Conservation (phyloP, 2,113 vertebrate species). For the Poeciliopsis turrubarensis region DNA sequence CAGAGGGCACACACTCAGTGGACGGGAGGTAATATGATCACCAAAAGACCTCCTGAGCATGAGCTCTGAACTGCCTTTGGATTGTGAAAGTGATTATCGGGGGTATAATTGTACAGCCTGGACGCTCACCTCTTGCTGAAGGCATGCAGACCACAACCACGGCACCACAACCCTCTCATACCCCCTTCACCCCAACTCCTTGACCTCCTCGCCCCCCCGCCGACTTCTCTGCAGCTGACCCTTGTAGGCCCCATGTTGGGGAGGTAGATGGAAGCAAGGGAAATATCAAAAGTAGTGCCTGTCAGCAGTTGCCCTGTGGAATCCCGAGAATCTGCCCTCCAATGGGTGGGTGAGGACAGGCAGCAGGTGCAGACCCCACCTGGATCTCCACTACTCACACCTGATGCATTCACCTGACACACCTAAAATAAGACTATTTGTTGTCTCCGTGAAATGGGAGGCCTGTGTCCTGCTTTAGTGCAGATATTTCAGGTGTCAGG, state of each 20-base stretch:
- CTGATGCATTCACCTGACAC: slow-evolving; percentile 67
- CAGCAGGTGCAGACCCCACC: slow-evolving; percentile 80
- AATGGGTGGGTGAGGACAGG: slow-evolving; percentile 72
- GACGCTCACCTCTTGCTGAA: slow-evolving; percentile 65
- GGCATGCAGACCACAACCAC: slow-evolving; percentile 56
- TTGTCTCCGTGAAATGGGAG: slow-evolving; percentile 1
- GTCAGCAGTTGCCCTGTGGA: slow-evolving; percentile 82
- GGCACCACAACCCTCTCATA: slow-evolving; percentile 1
- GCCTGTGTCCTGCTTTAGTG: slow-evolving; percentile 9
- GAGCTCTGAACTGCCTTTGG: slow-evolving; percentile 55
- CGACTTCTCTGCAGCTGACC: slow-evolving; percentile 73
- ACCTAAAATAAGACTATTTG: slow-evolving; percentile 49
- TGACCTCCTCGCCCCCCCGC: slow-evolving; percentile 59
- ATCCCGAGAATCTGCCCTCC: slow-evolving; percentile 79
- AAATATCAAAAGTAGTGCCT: slow-evolving; percentile 65
- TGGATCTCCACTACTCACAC: slow-evolving; percentile 64
- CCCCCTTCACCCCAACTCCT: slow-evolving; percentile 50
- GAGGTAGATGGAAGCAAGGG: slow-evolving; percentile 51
- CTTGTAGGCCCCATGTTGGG: slow-evolving; percentile 54
- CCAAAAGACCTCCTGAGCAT: slow-evolving; percentile 55
- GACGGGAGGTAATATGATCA: slow-evolving; percentile 69
- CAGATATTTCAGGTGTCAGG: slow-evolving; percentile 29
- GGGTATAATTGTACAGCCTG: slow-evolving; percentile 69
- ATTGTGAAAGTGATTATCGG: slow-evolving; percentile 78
- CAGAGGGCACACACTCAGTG: slow-evolving; percentile 46